Base-by-base conservation (phyloP, 2,797 vertebrate genomes). In the Anableps anableps region DNA sequence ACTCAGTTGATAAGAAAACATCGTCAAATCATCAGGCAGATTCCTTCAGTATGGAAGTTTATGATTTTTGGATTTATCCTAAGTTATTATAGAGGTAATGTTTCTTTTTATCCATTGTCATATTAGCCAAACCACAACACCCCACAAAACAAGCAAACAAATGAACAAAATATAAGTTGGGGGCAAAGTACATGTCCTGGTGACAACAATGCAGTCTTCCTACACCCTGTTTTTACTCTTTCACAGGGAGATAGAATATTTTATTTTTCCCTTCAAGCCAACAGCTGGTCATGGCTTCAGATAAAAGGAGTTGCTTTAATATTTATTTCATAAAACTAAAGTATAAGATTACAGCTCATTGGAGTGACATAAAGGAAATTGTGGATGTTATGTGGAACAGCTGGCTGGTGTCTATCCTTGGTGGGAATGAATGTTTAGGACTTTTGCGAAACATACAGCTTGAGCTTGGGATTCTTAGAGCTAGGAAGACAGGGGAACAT, bases 361-460 rank as follows among this genome's bases (percentile, higher is more conserved):
- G 21, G 29, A 76, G 13, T 29, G n/a, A 13, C 29, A 7, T 26
- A n/a, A 74, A 50, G 10, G 26, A 68, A 38, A 36, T 13, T 19
- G 48, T 55, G 38, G 23, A 36, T 13, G 23, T 70, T 80, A 55
- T 55, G 62, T 75, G 72, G 26, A 80, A 70, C 60, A 68, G 62
- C 62, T 9, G 16, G 11, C 38, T 75, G 48, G 48, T 10, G 0
- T 80, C 23, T 58, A 14, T 48, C 21, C 31, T 2, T 70, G 29
- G 43, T 75, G 62, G 48, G 17, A 19, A 68, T 53, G 21, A 51
- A 75, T 70, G 50, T 58, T 50, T n/a, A 60, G 29, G n/a, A 31
- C 11, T 55, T 55, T 55, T n/a, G 23, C 26, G 26, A 55, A 55
- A n/a, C 1, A 8, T 55, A 4, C 26, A n/a, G 26, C n/a, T n/a